phyloP scores from a whole-genome alignment of 2,888 invertebrate genomes.

The Lepidocyrtoides sp. region DNA sequence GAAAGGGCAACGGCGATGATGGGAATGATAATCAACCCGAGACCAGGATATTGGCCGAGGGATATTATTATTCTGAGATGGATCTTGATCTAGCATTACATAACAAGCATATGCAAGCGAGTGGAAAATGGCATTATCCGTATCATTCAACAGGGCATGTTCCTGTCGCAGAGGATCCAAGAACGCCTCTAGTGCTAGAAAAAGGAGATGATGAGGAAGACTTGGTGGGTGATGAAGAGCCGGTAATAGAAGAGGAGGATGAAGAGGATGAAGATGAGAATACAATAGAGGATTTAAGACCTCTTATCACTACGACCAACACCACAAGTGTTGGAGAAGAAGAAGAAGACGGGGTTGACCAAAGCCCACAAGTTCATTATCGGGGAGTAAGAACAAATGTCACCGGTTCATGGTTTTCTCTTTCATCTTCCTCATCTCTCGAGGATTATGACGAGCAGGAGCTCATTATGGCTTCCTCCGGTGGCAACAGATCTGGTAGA shows the following conservation, averaged over 20 bases:
- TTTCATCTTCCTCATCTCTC: conserved; percentile 73
- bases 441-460: conserved; percentile 75
- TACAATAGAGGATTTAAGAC: conserved; percentile 72
- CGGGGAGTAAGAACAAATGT: conserved; percentile 76
- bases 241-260: conserved; percentile 36
- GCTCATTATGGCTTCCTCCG: conserved; percentile 59
- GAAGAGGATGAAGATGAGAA: conserved; percentile 69
- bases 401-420: conserved; percentile 79
- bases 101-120: conserved; percentile 75
- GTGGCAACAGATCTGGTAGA: conserved; percentile 5
- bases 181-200: conserved; percentile 34
- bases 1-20: conserved; percentile 20
- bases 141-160: conserved; percentile 74
- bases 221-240: conserved; percentile 20
- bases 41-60: conserved; percentile 63
- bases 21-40: conserved; percentile 46
- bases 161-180: conserved; percentile 59
- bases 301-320: conserved; percentile 62
- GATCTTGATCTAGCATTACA: conserved; percentile 69
- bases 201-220: conserved; percentile 24
- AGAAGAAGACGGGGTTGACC: conserved; percentile 71
- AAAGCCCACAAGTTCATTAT: conserved; percentile 76
- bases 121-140: conserved; percentile 78
- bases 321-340: conserved; percentile 5
- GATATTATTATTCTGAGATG: conserved; percentile 75